Base-by-base conservation (phyloP, 2,113 vertebrate species). In the Hassar affinis region DNA sequence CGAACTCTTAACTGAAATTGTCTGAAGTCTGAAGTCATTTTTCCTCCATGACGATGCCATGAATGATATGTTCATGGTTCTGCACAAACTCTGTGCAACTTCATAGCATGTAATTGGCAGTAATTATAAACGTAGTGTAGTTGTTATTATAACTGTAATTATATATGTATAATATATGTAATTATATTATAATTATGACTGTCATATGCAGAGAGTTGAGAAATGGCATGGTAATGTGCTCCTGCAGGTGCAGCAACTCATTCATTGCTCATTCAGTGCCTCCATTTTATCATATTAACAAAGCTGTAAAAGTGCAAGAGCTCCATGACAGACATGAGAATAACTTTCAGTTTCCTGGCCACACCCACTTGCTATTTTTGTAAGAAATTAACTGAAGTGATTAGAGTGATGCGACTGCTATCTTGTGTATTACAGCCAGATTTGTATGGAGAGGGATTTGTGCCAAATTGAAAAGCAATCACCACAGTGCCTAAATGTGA, bases 191-290 rank as follows among this genome's bases (percentile, higher is more conserved):
- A 6, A 49, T 74, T 74, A 51, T 51, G 49, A 51, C 45, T 49
- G 69, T 74, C 69, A 74, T 74, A 74, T 74, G 25, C 12, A 49
- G 6, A 49, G 45, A 74, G 69, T 49, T 74, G 27, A 74, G 45
- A 74, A 74, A 74, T 51, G 69, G 14, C 45, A 74, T 18, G 68
- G n/a, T 71, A n/a, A 45, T 49, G 25, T 72, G 69, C 45, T 49
- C 17, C 27, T 2, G 15, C 45, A 74, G 69, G 69, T 74, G 69
- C 69, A 49, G 42, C 45, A 42, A 69, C 22, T 25, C 66, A 69
- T 42, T 69, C 38, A 49, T 25, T 74, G 69, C 22, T 69, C 38
- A 49, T 25, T 74, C 45, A 1, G 2, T 69, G 18, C 25, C 25
- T 47, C 25, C 10, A 47, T 72, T 49, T 45, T 14, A 47, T 17